Base-by-base conservation (phyloP, 1,140 invertebrate genomes). In the Proales similis region DNA sequence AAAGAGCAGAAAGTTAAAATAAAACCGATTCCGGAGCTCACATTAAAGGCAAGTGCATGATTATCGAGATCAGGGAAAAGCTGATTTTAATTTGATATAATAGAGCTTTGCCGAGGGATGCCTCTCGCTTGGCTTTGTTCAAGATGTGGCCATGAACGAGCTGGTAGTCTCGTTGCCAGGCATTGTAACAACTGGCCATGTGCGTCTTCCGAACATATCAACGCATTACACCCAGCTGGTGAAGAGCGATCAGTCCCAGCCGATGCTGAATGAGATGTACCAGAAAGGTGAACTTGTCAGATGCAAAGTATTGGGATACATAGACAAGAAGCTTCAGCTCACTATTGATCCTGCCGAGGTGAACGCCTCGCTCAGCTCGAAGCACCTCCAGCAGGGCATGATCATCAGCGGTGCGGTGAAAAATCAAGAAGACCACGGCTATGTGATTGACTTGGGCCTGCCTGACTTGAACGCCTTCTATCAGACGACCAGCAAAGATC, bases 31-130 rank as follows among this genome's bases (percentile, higher is more conserved):
- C n/a, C n/a, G n/a, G n/a, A n/a, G n/a, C n/a, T n/a, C n/a, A n/a
- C n/a, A n/a, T n/a, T n/a, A n/a, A n/a, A n/a, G n/a, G n/a, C n/a
- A n/a, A n/a, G n/a, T n/a, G n/a, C n/a, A n/a, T n/a, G n/a, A n/a
- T n/a, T n/a, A n/a, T n/a, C n/a, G n/a, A n/a, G n/a, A n/a, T n/a
- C n/a, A n/a, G n/a, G n/a, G n/a, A n/a, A n/a, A n/a, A n/a, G n/a
- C n/a, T n/a, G n/a, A n/a, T n/a, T n/a, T n/a, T n/a, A n/a, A n/a
- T 36, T 36, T 36, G 14, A 36, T 12, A 5, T 38, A 27, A 20
- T 26, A 57, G 51, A 57, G 51, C 24, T 57, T 42, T 57, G 51
- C 45, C 12, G 51, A 57, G 11, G 51, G 51, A 12, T 57, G 51
- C 20, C 27, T 57, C n/a, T 36, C 45, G 20, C 32, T 57, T 7